Evolutionary conservation across 2,113 vertebrate species (phyloP), one percentile per base, ranked within the genome.

Genomic region (Pseudonaja textilis): DNA sequence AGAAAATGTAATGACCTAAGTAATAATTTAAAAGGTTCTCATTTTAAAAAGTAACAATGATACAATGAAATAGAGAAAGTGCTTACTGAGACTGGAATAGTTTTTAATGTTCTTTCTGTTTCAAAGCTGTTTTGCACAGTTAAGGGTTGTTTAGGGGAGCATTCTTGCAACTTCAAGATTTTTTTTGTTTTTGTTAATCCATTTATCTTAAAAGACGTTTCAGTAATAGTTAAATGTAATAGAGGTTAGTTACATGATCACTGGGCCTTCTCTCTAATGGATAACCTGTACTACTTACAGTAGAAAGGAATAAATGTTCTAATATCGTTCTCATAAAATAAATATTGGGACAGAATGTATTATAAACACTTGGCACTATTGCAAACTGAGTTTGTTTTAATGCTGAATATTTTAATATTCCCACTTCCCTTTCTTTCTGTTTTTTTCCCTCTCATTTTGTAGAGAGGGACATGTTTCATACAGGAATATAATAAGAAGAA

Each of bases 21-120:
- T 90, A 91, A 22, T 20, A 89, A 89, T 42, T 59, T 6, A 74
- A 89, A 90, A 90, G 93, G 74, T 3, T 4, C 29, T 55, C 29
- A 47, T 87, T 94, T 92, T 91, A 61, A 92, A 93, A 92, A 69
- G 85, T 89, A 26, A 5, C 87, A 89, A 47, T 26, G 69, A 34
- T 92, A 89, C 86, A 93, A 95, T 1, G 0, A 91, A 93, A 92
- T 90, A n/a, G 55, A 34, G 93, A 91, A 20, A 86, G 88, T 89
- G 90, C 90, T 59, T 55, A 69, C 91, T 42, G 3, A 23, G 1
- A 5, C 18, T 56, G 57, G 69, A 12, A 34, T 64, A 0, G 1
- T 5, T 0, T 90, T 34, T 23, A 1, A 81, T 86, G 39, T 52
- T 42, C 50, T 39, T 22, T 22, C 42, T 90, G 55, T 59, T 11